A percentile compares a stretch with the other conserved stretches of the same genome.
Conservation (phyloP, 1,140 invertebrate genomes). For the Adelges cooleyi region DNA sequence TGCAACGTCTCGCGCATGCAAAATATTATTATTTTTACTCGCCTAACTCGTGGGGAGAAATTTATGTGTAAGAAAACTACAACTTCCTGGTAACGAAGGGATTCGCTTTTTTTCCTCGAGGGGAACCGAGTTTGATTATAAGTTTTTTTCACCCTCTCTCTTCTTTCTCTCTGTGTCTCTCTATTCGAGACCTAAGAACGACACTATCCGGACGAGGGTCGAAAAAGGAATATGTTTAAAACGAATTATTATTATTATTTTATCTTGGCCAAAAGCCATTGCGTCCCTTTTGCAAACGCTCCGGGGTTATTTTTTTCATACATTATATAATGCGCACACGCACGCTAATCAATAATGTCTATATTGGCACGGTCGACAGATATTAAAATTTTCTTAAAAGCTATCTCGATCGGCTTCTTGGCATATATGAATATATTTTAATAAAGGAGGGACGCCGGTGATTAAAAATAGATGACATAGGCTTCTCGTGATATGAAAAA, state of each 20-base stretch:
- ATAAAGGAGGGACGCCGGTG: no score
- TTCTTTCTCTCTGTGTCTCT: neutral
- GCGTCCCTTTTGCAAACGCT: conserved; percentile 6
- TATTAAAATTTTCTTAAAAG: conserved; percentile 21
- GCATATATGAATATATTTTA: no score
- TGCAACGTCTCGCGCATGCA: neutral
- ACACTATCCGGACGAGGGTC: neutral
- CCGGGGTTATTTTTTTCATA: neutral
- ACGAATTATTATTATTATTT: conserved; percentile 25
- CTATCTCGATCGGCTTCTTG: neutral
- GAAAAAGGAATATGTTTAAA: conserved; percentile 8
- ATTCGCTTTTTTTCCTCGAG: no score
- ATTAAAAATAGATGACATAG: no score
- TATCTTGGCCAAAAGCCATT: conserved; percentile 10
- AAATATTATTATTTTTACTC: neutral
- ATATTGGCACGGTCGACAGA: neutral
- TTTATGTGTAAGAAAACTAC: no score
- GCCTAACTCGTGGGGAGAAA: no score
- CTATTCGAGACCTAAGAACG: neutral
- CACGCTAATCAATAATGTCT: conserved; percentile 8
- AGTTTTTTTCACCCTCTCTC: neutral
- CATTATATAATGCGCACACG: neutral
- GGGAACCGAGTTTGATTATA: conserved; percentile 15
- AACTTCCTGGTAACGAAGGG: no score
- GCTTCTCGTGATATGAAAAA: no score